Evolutionary conservation across 2,888 invertebrate genomes (phyloP), one percentile per base, ranked within the genome.

Genomic region (Phrixothrix hirtus): DNA sequence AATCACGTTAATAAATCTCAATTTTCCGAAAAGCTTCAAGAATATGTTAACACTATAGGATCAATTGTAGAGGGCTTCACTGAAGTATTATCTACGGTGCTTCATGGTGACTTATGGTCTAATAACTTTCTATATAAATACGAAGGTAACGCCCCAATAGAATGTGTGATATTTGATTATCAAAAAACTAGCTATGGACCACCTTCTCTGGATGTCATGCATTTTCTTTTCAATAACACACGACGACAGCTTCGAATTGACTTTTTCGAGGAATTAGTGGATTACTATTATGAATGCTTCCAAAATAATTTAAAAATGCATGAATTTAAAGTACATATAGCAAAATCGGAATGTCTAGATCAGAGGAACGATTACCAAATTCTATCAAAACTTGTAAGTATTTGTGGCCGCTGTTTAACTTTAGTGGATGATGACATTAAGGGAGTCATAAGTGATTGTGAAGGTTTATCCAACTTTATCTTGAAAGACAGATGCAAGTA

Each of bases 21-120:
- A 21, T 21, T 21, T 17, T 60, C 13, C 61, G 66, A 34, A 53
- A 35, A 9, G 11, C 21, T 43, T 12, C 12, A 21, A 17, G 35
- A 31, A n/a, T 58, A 49, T 38, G 49, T 50, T 31, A 7, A 31
- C 7, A 54, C 54, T 39, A 17, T 52, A 9, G 12, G 13, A 1
- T 35, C 29, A 32, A 16, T 55, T 12, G 31, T 15, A 10, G 26
- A 35, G 15, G 14, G 10, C 15, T 34, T n/a, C 25, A 26, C 21
- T 10, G 35, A 1, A 35, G 13, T 7, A 1, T 7, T 70, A 1
- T 60, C 61, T 3, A 21, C 21, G 7, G 3, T 21, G 7, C 21
- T 21, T 14, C 72, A 75, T 47, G 71, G 71, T 21, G 71, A 73
- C 58, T 35, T 71, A 43, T 69, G 71, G 63, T 38, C 56, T 2